Conservation (phyloP, 2,888 invertebrate genomes). For the Herminia tarsipennalis region DNA sequence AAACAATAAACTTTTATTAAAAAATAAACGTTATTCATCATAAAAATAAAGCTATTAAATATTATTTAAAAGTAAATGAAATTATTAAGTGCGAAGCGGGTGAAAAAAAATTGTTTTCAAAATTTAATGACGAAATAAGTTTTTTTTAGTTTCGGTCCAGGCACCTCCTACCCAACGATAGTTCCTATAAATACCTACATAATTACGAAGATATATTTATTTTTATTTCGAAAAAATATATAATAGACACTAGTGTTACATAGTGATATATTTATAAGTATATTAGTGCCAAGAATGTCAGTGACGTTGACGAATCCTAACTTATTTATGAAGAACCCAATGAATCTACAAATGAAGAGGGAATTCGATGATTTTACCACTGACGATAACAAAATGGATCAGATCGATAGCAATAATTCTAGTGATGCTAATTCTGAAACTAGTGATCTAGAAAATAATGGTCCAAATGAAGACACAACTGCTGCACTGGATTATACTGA, state of each 20-base stretch:
- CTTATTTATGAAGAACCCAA: constrained; percentile 72
- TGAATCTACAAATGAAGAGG: constrained; percentile 77
- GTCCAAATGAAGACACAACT: constrained; percentile 61
- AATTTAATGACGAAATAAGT: neutral
- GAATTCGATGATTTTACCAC: constrained; percentile 74
- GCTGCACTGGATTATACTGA: constrained; percentile 75
- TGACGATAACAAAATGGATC: constrained; percentile 66
- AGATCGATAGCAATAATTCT: constrained; percentile 70
- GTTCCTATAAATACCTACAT: constrained; percentile 85
- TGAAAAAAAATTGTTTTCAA: constrained; percentile 38
- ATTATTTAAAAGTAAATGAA: neutral
- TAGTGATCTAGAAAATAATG: constrained; percentile 76
- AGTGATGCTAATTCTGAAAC: constrained; percentile 76
- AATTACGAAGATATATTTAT: constrained; percentile 81
- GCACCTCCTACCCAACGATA: constrained; percentile 85
- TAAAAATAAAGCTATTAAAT: neutral
- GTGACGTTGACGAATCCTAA: constrained; percentile 74
- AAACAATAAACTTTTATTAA: too few species aligned
- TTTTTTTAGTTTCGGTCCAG: constrained; percentile 65
- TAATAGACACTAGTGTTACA: constrained; percentile 62
- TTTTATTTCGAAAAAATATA: constrained; percentile 70
- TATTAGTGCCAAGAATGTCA: constrained; percentile 75
- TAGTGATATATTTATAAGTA: constrained; percentile 61
- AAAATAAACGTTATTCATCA: neutral
- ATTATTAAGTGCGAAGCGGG: constrained; percentile 44